Conservation (phyloP, 2,113 vertebrate genomes). For the Hypocryptadius cinnamomeus region DNA sequence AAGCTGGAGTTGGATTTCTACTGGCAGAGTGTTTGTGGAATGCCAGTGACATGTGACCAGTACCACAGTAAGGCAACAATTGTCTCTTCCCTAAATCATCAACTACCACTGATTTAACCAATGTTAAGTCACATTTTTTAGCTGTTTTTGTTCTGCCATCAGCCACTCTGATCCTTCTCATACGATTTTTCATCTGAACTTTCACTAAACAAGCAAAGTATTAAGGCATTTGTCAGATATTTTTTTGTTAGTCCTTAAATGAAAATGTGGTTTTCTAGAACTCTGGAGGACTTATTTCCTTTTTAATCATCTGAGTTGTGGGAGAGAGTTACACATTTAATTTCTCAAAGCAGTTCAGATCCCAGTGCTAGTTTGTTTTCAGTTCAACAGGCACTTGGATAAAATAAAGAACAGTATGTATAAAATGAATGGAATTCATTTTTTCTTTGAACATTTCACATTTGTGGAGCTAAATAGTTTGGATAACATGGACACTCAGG, state of each 20-base stretch:
- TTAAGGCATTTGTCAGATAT: neutral
- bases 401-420: neutral
- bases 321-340: neutral
- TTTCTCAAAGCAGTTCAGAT: neutral
- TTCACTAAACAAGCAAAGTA: neutral
- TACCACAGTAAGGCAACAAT: neutral
- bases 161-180: neutral
- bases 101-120: neutral
- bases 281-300: neutral
- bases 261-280: neutral
- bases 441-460: neutral
- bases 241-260: neutral
- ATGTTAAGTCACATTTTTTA: neutral
- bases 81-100: neutral
- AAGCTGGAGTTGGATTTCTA: slow-evolving; percentile 12
- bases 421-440: slow-evolving; percentile 22
- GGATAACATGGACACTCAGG: neutral
- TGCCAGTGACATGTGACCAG: neutral
- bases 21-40: neutral
- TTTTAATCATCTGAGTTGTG: neutral
- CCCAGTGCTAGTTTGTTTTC: neutral
- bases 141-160: neutral
- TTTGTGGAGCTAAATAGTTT: neutral
- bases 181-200: neutral
- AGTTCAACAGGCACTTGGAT: neutral